Base-by-base conservation (phyloP, 2,113 vertebrate genomes). In the Alligator mississippiensis region DNA sequence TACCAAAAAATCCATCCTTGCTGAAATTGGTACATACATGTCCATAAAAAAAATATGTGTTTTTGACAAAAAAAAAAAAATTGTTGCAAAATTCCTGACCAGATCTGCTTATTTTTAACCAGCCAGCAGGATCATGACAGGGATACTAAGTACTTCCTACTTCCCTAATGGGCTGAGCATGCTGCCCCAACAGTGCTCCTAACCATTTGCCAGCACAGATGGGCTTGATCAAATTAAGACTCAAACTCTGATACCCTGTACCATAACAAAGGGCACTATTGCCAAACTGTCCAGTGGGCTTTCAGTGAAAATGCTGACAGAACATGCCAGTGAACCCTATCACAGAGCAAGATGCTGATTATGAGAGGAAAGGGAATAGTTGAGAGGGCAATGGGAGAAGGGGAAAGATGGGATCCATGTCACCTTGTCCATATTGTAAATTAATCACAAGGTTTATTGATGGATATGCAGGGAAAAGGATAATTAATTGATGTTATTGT, bases 261-360 rank as follows among this genome's bases (percentile, higher is more conserved):
- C 25, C 59, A 3, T 5, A 63, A 57, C 79, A 64, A 11, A 55
- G 19, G 1, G 4, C 1, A 3, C 8, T 13, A 3, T 2, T 28
- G 21, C 63, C 76, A 57, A 77, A 74, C 30, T 3, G 21, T 10
- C 77, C 25, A 24, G 21, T 59, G 77, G 76, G 60, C 10, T 68
- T 76, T 63, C 27, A 30, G 8, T 12, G 77, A 13, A 21, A 72
- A 74, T 57, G 28, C 82, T 64, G 62, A 83, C 47, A 47, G 83
- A 57, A 70, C 60, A 57, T 59, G 62, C 22, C 55, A 74, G 38
- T 17, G 8, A 10, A 22, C 58, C 11, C 55, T 77, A 30, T 13
- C 75, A 92, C 13, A 57, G 34, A 84, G 8, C 55, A 87, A 80
- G 28, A 64, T 70, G 70, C 28, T 3, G 16, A 38, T 28, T 79